These are phyloP conservation scores for Spodoptera littoralis DNA, from an alignment of 2,888 invertebrate genomes.

Conservation along the genomic window DNA sequence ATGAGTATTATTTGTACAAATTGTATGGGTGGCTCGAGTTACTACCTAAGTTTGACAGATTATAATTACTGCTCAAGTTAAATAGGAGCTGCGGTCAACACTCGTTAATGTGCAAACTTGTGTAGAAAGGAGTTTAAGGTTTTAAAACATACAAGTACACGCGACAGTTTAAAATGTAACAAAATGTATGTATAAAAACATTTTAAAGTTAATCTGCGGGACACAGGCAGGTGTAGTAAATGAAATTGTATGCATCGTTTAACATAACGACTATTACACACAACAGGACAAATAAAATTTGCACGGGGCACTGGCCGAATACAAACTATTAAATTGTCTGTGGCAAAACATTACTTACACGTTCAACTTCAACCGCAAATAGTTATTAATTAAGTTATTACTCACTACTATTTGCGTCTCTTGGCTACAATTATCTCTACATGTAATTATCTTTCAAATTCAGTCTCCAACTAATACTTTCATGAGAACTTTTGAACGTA, in stretches of 20 bases:
- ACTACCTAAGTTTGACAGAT: constrained; percentile 3
- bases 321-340: constrained; percentile 27
- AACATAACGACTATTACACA: constrained; percentile 34
- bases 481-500: constrained; percentile 6
- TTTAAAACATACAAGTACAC: neutral
- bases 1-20: no score
- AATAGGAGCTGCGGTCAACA: constrained; percentile 13
- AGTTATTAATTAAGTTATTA: constrained; percentile 30
- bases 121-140: constrained; percentile 7
- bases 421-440: neutral
- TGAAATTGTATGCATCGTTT: constrained; percentile 47
- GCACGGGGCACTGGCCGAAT: constrained; percentile 18
- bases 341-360: constrained; percentile 19
- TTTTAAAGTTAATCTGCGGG: constrained; percentile 27
- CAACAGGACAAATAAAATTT: constrained; percentile 31
- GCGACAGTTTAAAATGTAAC: constrained; percentile 9
- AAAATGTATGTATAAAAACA: constrained; percentile 9
- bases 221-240: constrained; percentile 23
- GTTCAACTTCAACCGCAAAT: constrained; percentile 41
- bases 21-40: no score
- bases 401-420: constrained; percentile 11
- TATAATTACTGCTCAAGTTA: constrained; percentile 9
- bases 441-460: constrained; percentile 2
- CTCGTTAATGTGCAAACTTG: constrained; percentile 3
- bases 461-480: constrained; percentile 7